phyloP scores from a whole-genome alignment of 2,113 vertebrate genomes.

The human (Homo sapiens) region GRCh38 chr1:178626501-178627000 shows the following conservation, averaged over 20 bases:
- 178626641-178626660: background rate
- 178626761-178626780: background rate
- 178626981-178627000: background rate
- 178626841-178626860: background rate
- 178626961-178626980: background rate
- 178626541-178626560: background rate
- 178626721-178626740: background rate
- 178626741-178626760: background rate
- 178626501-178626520: background rate
- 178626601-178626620: background rate
- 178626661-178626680: background rate
- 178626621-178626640: fast-evolving
- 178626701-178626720: background rate
- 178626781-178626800: conserved; percentile 10
- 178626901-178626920: background rate
- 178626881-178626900: background rate
- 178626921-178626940: background rate
- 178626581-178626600: background rate
- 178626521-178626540: background rate
- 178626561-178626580: background rate
- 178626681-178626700: background rate
- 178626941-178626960: background rate
- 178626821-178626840: background rate
- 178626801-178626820: background rate
- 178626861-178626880: background rate